Evolutionary conservation across 2,113 vertebrate species (phyloP).

Genomic region (Antigone vipio): DNA sequence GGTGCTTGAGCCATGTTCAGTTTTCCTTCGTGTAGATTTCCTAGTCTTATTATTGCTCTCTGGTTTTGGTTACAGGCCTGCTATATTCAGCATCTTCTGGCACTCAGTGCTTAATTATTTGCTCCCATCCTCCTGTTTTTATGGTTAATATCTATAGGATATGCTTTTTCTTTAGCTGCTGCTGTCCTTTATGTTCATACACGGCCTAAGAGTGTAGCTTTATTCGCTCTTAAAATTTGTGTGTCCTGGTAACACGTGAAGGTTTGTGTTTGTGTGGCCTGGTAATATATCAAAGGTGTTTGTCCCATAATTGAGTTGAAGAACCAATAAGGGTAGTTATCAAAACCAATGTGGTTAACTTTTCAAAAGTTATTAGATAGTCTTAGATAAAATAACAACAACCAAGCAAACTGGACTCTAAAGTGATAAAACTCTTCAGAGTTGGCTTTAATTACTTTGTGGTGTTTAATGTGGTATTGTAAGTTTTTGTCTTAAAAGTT

Average conservation of each 20-base stretch:
- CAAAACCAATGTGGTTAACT: fast-evolving
- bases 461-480: background rate
- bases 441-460: background rate
- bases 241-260: background rate
- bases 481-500: background rate
- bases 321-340: background rate
- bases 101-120: background rate
- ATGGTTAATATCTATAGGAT: background rate
- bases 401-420: fast-evolving
- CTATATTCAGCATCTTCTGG: fast-evolving
- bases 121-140: fast-evolving
- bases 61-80: background rate
- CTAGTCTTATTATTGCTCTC: fast-evolving
- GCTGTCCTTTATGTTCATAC: fast-evolving
- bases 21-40: fast-evolving
- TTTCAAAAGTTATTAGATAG: background rate
- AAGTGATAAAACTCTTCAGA: background rate
- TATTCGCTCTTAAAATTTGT: background rate
- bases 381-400: fast-evolving
- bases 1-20: fast-evolving
- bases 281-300: fast-evolving
- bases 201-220: fast-evolving
- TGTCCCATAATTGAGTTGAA: background rate
- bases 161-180: fast-evolving
- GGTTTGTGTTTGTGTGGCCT: background rate